A percentile compares a stretch with the other conserved stretches of the same genome.
Evolutionary conservation across 2,797 vertebrate species (phyloP).

Genomic region (Eidolon dupreanum): DNA sequence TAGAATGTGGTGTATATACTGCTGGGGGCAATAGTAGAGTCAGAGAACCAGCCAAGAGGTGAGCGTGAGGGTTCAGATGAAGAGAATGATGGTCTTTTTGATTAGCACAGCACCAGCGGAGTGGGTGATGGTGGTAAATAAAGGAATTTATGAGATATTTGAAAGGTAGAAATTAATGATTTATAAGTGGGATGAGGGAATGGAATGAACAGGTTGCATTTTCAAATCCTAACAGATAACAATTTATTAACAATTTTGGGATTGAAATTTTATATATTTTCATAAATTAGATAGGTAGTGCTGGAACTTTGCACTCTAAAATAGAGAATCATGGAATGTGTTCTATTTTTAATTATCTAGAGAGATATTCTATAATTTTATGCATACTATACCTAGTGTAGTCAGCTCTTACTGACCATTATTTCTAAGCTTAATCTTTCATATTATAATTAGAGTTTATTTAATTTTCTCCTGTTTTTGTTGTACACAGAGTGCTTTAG

Average conservation of each 20-base stretch:
- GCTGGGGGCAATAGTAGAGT: background rate
- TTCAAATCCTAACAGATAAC: background rate
- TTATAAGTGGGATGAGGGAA: background rate
- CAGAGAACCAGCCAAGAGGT: background rate
- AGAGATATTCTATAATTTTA: background rate
- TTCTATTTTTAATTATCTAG: background rate
- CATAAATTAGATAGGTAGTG: background rate
- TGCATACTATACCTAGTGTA: background rate
- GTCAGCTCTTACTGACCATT: background rate
- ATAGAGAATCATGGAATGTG: background rate
- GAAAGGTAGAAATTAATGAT: background rate
- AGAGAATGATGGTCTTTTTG: background rate
- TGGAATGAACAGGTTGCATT: background rate
- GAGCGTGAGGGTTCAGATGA: background rate
- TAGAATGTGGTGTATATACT: background rate
- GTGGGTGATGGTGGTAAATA: background rate
- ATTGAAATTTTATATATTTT: background rate
- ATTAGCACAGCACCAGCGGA: background rate
- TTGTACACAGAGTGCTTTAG: background rate
- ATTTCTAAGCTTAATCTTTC: background rate
- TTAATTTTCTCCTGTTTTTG: background rate
- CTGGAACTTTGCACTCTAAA: background rate
- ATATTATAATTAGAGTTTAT: background rate
- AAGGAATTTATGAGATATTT: background rate
- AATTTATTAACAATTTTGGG: background rate